Evolutionary conservation across 2,888 invertebrate species (phyloP), one percentile per base, ranked within the genome.

Genomic region (Beris chalybata): DNA sequence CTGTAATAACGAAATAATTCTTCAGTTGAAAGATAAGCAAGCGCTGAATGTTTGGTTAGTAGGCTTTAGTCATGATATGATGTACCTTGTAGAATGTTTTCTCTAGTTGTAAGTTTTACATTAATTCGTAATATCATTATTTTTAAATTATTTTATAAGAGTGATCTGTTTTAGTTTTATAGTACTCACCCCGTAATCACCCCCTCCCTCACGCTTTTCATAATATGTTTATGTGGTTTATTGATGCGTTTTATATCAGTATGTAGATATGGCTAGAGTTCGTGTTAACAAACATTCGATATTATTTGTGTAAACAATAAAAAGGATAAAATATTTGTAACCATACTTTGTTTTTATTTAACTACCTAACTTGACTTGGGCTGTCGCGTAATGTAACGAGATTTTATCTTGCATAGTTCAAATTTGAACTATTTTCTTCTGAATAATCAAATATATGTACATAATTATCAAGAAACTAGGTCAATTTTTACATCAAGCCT

Each of bases 201-300:
- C 22, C 22, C 22, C 22, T n/a, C n/a, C n/a, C n/a, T 22, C 22
- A 22, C 22, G 2, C 3, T 7, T 38, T 38, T 38, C 9, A 7
- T 38, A 38, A 38, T 7, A 38, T 52, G 50, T 61, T 61, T 31
- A 59, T 61, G 61, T 61, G 61, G 61, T 61, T 61, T 50, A 52
- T 61, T 50, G 50, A 52, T 50, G 61, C 38, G 61, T 52, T 61
- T 61, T 61, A 61, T 61, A 61, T 61, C 61, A 61, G 52, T 61
- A 61, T 61, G 61, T 61, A 61, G 61, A 61, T 61, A 61, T 61
- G 61, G 61, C 61, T 48, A 50, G 48, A 52, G 61, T 59, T 59
- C 48, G 59, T 50, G 32, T 59, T 59, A 31, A 48, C 59, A 48
- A 47, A 32, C 50, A 61, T 61, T n/a, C 50, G 30, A 57, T 57